A percentile compares a stretch with the other conserved stretches of the same genome.
These are phyloP conservation scores for Drosophila borborema DNA, from an alignment of 2,888 invertebrate genomes.

Conservation along the genomic window DNA sequence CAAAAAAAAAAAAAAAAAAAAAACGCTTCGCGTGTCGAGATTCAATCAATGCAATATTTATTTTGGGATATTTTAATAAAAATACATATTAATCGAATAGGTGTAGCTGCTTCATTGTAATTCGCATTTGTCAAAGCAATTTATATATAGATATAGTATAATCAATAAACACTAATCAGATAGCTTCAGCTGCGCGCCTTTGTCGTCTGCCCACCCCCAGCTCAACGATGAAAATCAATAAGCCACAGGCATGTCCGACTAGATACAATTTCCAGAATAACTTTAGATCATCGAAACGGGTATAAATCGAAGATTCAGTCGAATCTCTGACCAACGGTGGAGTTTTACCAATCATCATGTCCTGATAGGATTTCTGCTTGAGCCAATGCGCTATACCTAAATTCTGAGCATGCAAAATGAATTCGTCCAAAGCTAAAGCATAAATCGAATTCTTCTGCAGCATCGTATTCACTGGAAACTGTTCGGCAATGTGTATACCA, in stretches of 20 bases:
- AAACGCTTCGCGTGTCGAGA: not conserved
- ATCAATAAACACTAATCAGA: not conserved
- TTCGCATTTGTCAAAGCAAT: not conserved
- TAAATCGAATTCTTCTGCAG: slow-evolving; percentile 49
- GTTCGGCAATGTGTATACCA: not conserved
- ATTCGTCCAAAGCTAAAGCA: slow-evolving; percentile 23
- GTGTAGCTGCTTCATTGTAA: not conserved
- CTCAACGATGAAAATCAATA: slow-evolving; percentile 29
- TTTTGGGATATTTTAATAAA: slow-evolving; percentile 1
- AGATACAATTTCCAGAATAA: not conserved
- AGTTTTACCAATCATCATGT: not conserved
- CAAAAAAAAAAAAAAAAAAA: too few relatives aligned
- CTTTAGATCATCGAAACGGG: not conserved
- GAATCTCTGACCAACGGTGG: not conserved
- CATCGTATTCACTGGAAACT: slow-evolving; percentile 7
- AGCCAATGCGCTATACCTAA: not conserved
- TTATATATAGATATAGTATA: not conserved
- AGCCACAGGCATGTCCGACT: accelerated
- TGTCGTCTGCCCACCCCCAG: not conserved
- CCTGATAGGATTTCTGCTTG: not conserved
- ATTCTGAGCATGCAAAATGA: slow-evolving; percentile 2
- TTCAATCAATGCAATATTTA: slow-evolving; percentile 3
- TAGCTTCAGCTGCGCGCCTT: not conserved
- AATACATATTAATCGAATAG: not conserved
- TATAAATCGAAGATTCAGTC: accelerated